Conservation (phyloP, 2,797 vertebrate species). For the Sparus aurata region DNA sequence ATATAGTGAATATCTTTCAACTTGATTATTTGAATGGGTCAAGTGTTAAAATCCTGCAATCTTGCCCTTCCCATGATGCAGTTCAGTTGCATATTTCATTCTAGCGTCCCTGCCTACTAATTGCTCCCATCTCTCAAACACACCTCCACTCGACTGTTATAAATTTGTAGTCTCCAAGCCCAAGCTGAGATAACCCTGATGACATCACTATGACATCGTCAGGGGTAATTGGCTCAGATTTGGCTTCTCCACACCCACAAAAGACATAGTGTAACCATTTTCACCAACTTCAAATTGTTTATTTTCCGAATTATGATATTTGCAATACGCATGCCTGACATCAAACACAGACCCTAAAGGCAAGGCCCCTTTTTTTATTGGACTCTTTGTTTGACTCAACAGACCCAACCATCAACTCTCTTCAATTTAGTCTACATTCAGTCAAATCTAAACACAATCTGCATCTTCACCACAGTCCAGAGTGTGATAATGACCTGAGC, state of each 20-base stretch:
- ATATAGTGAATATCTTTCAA: not conserved
- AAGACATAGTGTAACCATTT: too few relatives aligned
- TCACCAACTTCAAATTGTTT: too few relatives aligned
- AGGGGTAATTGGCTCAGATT: not conserved
- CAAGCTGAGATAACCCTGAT: not conserved
- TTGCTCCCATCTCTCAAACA: not conserved
- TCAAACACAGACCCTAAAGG: too few relatives aligned
- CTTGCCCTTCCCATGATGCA: constrained; percentile 3
- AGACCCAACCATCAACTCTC: too few relatives aligned
- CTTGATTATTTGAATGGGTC: too few relatives aligned
- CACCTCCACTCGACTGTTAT: not conserved
- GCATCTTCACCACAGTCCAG: not conserved
- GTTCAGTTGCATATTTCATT: not conserved
- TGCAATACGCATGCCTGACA: too few relatives aligned
- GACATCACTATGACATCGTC: not conserved
- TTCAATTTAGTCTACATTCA: too few relatives aligned
- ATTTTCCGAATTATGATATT: too few relatives aligned
- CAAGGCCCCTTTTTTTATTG: too few relatives aligned
- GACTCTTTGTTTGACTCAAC: too few relatives aligned
- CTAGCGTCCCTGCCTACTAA: not conserved
- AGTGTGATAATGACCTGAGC: not conserved
- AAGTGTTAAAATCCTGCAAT: not conserved
- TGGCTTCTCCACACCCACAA: not conserved
- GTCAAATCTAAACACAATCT: not conserved
- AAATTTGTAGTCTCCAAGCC: not conserved